Conservation (phyloP, 2,113 vertebrate species). For the Gallinago undulata region DNA sequence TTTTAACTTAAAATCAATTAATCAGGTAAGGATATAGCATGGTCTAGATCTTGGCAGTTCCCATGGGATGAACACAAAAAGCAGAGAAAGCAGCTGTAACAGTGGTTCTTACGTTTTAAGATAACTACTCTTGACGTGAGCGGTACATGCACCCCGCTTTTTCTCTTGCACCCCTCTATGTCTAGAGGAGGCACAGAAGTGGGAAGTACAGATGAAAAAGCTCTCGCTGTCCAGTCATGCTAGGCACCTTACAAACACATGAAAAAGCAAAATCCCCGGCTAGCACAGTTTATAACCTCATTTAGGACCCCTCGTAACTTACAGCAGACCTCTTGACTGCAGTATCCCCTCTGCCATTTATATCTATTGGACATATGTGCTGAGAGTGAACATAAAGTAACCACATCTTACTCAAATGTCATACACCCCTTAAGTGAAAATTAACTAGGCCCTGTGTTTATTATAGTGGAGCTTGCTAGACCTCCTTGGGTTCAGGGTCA, state of each 20-base stretch:
- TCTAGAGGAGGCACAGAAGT: not conserved
- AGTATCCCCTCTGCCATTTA: not conserved
- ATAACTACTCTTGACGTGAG: not conserved
- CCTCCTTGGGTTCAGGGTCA: slow-evolving; percentile 44
- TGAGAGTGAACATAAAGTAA: slow-evolving; percentile 5
- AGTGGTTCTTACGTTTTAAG: not conserved
- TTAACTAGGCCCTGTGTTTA: slow-evolving; percentile 36
- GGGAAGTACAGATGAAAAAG: not conserved
- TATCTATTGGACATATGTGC: not conserved
- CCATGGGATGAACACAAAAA: not conserved
- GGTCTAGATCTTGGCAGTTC: not conserved
- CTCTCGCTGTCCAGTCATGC: not conserved
- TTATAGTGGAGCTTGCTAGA: slow-evolving; percentile 8
- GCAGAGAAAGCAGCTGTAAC: not conserved
- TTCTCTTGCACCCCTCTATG: not conserved
- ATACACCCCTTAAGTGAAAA: slow-evolving; percentile 23
- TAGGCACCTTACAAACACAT: not conserved
- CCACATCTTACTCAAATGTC: slow-evolving; percentile 45
- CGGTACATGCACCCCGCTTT: not conserved
- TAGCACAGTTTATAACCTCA: not conserved
- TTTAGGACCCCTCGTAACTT: not conserved
- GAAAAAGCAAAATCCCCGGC: not conserved
- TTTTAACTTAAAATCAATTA: not conserved
- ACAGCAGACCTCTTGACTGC: not conserved
- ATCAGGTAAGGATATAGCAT: not conserved